Percentiles rank a stretch among this genome's conserved stretches.
These are phyloP conservation scores for Callionymus lyra DNA, from an alignment of 2,113 vertebrate species.

Conservation along the genomic window DNA sequence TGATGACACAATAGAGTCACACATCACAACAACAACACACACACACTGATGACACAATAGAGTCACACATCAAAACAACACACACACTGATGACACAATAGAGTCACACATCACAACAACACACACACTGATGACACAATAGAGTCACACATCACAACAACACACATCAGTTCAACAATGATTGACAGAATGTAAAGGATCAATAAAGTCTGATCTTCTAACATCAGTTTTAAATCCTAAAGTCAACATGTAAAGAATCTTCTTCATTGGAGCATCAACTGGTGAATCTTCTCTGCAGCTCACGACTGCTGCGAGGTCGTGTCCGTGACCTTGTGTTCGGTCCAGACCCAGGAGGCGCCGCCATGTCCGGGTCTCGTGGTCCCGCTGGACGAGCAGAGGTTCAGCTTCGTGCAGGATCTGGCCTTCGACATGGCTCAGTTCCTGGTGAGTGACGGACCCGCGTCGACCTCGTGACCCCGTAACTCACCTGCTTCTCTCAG, in stretches of 20 bases:
- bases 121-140: too few species aligned
- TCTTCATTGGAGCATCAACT: too few species aligned
- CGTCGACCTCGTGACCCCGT: neutral
- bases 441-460: conserved; percentile 56
- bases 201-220: neutral
- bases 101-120: too few species aligned
- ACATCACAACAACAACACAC: too few species aligned
- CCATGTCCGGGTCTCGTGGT: conserved; percentile 29
- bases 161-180: neutral
- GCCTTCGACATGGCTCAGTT: conserved; percentile 90
- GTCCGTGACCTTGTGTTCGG: conserved; percentile 78
- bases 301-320: conserved; percentile 90
- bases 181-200: neutral
- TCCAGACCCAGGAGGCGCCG: conserved; percentile 58
- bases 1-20: too few species aligned
- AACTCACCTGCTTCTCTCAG: conserved; percentile 38
- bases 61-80: too few species aligned
- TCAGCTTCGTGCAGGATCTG: conserved; percentile 85
- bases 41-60: too few species aligned
- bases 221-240: neutral
- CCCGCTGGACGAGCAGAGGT: conserved; percentile 73
- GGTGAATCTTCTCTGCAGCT: conserved; percentile 64
- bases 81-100: too few species aligned
- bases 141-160: too few species aligned
- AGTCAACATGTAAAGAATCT: too few species aligned